A percentile compares a stretch with the other conserved stretches of the same genome.
These are phyloP conservation scores for Chrysolina haemoptera DNA, from an alignment of 2,888 invertebrate genomes.

Conservation along the genomic window DNA sequence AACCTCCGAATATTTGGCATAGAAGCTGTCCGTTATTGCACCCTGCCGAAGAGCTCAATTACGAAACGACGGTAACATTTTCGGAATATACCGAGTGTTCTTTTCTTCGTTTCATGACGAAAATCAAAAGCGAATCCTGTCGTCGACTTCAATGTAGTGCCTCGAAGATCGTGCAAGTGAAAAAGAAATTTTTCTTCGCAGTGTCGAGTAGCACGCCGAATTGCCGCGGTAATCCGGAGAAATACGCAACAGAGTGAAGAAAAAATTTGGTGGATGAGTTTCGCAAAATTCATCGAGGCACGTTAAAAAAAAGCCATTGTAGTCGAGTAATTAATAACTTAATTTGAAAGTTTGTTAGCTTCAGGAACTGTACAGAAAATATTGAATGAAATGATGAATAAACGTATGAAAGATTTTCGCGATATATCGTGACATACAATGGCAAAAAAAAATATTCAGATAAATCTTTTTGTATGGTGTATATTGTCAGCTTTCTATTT, in stretches of 20 bases:
- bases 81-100: not conserved
- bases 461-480: conserved; percentile 12
- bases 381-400: not conserved
- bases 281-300: not conserved
- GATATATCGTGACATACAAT: not conserved
- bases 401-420: no score
- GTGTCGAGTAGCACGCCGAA: not conserved
- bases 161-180: not conserved
- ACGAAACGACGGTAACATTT: not conserved
- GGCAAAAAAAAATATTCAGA: conserved; percentile 15
- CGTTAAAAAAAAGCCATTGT: conserved; percentile 18
- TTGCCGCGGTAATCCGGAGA: not conserved
- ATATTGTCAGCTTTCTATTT: conserved; percentile 6
- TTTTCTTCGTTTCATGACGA: conserved; percentile 15
- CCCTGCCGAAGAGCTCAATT: conserved; percentile 1
- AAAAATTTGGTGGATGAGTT: not conserved
- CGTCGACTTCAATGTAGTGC: not conserved
- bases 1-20: conserved; percentile 25
- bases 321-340: not conserved
- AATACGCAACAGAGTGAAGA: not conserved
- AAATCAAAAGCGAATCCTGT: not conserved
- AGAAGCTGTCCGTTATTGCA: conserved; percentile 26
- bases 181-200: not conserved
- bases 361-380: not conserved
- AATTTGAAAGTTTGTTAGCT: not conserved